These are phyloP conservation scores for Mercenaria mercenaria DNA, from an alignment of 1,140 invertebrate species.

Conservation along the genomic window DNA sequence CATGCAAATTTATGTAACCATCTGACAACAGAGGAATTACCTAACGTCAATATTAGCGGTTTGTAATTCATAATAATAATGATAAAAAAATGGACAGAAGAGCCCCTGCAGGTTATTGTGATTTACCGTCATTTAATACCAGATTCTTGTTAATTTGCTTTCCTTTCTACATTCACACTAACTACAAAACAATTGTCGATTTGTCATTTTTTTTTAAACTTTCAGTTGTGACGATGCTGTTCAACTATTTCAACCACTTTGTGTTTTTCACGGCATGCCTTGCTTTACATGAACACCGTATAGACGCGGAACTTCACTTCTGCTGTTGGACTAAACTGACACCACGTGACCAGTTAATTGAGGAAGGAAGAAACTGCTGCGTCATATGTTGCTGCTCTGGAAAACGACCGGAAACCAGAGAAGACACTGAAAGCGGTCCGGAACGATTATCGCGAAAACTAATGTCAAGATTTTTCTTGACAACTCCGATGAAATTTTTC, in stretches of 20 bases:
- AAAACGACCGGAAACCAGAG: neutral
- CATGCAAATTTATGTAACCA: too few species aligned
- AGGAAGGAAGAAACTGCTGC: slow-evolving; percentile 31
- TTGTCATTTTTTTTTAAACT: too few species aligned
- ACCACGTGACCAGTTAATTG: slow-evolving; percentile 1
- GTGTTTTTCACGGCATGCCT: slow-evolving; percentile 40
- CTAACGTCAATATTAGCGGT: too few species aligned
- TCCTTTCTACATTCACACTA: too few species aligned
- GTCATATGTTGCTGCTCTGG: slow-evolving; percentile 49
- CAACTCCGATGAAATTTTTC: slow-evolving; percentile 2
- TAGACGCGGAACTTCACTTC: slow-evolving; percentile 28
- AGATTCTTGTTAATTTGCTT: too few species aligned
- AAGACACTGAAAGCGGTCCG: slow-evolving; percentile 1
- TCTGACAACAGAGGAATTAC: too few species aligned
- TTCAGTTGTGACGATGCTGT: slow-evolving; percentile 56
- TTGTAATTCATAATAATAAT: too few species aligned
- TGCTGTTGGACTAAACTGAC: slow-evolving; percentile 34
- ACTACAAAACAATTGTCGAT: too few species aligned
- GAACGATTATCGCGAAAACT: neutral
- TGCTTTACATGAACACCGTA: slow-evolving; percentile 48
- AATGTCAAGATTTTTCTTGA: slow-evolving; percentile 17
- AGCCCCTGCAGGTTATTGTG: too few species aligned
- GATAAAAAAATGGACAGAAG: too few species aligned
- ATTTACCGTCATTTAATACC: too few species aligned
- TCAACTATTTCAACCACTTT: slow-evolving; percentile 43